These are phyloP conservation scores for Anomalospiza imberbis DNA, from an alignment of 2,797 vertebrate species.

Conservation along the genomic window DNA sequence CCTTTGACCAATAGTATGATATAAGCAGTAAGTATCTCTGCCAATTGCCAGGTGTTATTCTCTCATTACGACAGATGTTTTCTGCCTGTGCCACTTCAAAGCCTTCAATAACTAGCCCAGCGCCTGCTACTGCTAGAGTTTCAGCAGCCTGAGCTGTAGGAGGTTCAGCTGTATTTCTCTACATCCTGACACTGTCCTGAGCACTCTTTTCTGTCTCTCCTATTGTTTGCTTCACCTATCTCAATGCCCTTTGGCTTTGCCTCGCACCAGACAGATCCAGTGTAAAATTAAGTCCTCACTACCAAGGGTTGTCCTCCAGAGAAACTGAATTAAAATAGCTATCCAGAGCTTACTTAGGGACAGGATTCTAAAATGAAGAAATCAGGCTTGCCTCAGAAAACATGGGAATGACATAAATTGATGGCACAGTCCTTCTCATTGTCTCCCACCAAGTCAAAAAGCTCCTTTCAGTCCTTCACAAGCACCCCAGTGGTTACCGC, in stretches of 20 bases:
- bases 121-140: background rate
- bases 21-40: background rate
- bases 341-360: background rate
- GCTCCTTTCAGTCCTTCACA: background rate
- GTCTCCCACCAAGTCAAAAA: background rate
- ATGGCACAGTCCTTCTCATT: background rate
- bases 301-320: background rate
- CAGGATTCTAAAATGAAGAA: background rate
- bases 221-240: rapidly evolving
- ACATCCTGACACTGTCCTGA: rapidly evolving
- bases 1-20: background rate
- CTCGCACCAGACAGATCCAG: background rate
- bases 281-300: background rate
- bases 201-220: background rate
- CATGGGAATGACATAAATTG: background rate
- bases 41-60: background rate
- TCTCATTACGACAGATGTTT: background rate
- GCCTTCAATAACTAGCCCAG: background rate
- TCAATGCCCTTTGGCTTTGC: background rate
- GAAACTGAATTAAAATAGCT: background rate
- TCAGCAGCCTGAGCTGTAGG: background rate
- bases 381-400: background rate
- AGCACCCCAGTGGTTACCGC: rapidly evolving
- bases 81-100: background rate
- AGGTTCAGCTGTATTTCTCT: background rate